These are phyloP conservation scores for Psilopogon haemacephalus DNA, from an alignment of 2,113 vertebrate genomes.

Conservation along the genomic window DNA sequence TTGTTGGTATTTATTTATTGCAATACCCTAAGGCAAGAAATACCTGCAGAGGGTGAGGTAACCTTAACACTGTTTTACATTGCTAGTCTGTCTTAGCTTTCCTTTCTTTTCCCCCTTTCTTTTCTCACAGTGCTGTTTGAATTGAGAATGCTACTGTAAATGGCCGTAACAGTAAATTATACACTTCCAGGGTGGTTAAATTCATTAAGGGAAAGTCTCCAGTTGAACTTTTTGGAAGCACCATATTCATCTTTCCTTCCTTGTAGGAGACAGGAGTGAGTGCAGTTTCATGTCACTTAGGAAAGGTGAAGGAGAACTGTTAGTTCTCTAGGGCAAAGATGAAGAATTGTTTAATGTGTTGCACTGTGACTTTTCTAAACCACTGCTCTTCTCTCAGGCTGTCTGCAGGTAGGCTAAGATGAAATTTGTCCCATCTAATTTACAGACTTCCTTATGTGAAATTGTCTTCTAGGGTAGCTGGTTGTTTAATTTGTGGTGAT, in stretches of 20 bases:
- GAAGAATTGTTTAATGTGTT: not conserved
- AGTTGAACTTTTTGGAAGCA: not conserved
- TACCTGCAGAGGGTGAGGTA: not conserved
- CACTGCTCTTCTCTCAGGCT: not conserved
- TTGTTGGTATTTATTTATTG: constrained; percentile 16
- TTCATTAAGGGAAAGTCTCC: not conserved
- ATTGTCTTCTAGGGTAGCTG: not conserved
- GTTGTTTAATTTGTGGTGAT: not conserved
- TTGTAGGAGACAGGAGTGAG: not conserved
- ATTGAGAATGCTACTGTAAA: not conserved
- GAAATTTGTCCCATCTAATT: not conserved
- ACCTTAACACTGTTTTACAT: not conserved
- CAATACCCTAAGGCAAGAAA: not conserved
- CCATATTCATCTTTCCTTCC: not conserved
- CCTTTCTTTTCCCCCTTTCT: not conserved
- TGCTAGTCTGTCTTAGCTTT: not conserved
- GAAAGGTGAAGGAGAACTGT: not conserved
- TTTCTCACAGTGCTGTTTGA: not conserved
- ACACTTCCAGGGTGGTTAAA: not conserved
- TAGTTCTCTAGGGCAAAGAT: not conserved
- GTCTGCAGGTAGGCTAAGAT: not conserved
- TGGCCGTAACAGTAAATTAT: not conserved
- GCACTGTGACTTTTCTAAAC: not conserved
- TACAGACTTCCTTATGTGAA: not conserved
- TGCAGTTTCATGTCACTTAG: not conserved